These are phyloP conservation scores for Lordiphosa mommai DNA, from an alignment of 1,140 invertebrate genomes.

Conservation along the genomic window DNA sequence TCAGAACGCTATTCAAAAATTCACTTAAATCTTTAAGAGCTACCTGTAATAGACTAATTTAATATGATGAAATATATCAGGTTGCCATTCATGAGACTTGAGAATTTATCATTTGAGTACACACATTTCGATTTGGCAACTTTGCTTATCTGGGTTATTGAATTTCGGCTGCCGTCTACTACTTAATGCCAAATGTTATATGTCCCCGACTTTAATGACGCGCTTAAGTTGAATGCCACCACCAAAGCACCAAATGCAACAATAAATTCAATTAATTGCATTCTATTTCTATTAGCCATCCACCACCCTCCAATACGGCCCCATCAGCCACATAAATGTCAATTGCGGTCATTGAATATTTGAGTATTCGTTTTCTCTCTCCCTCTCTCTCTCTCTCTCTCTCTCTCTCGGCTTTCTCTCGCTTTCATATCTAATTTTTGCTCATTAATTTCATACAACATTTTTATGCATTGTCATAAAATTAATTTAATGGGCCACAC, in stretches of 20 bases:
- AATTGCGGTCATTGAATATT: constrained; percentile 67
- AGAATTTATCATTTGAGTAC: no score
- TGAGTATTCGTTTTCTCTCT: constrained; percentile 20
- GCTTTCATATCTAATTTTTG: constrained; percentile 66
- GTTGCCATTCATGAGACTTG: no score
- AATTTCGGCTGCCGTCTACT: no score
- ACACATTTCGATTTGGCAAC: no score
- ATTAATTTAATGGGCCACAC: constrained; percentile 64
- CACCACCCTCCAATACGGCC: not conserved
- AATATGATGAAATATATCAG: no score
- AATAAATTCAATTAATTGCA: constrained; percentile 78
- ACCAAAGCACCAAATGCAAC: constrained; percentile 48
- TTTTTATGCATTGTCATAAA: constrained; percentile 78
- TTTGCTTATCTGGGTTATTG: no score
- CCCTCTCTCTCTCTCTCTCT: not conserved
- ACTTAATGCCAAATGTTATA: not conserved
- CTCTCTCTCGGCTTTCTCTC: constrained; percentile 11
- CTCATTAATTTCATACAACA: constrained; percentile 73
- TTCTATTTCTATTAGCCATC: constrained; percentile 67
- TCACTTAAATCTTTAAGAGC: no score
- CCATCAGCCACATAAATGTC: constrained; percentile 51
- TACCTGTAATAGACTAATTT: no score
- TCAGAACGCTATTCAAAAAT: no score
- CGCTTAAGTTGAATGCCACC: constrained; percentile 12
- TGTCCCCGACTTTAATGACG: constrained; percentile 37